phyloP scores from a whole-genome alignment of 2,888 invertebrate species.

The Artemia sinica region DNA sequence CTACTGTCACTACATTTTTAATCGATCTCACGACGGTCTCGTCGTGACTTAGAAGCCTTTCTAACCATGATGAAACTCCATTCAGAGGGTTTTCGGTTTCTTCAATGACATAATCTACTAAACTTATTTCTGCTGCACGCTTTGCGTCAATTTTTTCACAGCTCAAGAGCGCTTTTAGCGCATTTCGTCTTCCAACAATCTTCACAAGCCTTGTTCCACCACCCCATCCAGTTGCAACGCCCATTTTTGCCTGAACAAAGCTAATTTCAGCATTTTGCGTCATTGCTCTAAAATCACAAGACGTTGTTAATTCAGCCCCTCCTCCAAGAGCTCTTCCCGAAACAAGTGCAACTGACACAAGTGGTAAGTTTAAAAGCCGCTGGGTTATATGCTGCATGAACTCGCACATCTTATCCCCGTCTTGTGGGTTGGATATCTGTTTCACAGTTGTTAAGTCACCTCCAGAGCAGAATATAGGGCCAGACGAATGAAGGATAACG shows the following conservation, averaged over 20 bases:
- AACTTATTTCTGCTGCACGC: slow-evolving; percentile 32
- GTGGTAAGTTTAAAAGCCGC: slow-evolving; percentile 33
- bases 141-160: slow-evolving; percentile 29
- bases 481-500: slow-evolving; percentile 34
- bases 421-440: slow-evolving; percentile 29
- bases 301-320: slow-evolving; percentile 37
- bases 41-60: slow-evolving; percentile 25
- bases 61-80: slow-evolving; percentile 23
- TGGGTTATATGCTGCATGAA: slow-evolving; percentile 35
- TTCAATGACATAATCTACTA: slow-evolving; percentile 32
- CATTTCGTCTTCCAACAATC: slow-evolving; percentile 32
- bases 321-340: slow-evolving; percentile 38
- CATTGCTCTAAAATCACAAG: slow-evolving; percentile 37
- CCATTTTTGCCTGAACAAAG: slow-evolving; percentile 37
- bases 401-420: slow-evolving; percentile 33
- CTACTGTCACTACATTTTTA: slow-evolving; percentile 29
- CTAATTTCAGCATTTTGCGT: slow-evolving; percentile 31
- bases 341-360: slow-evolving; percentile 36
- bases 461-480: slow-evolving; percentile 38
- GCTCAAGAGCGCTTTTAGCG: slow-evolving; percentile 33
- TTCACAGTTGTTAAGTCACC: slow-evolving; percentile 35
- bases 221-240: slow-evolving; percentile 38
- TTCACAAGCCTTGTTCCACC: slow-evolving; percentile 34
- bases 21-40: slow-evolving; percentile 28
- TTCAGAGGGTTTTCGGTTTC: slow-evolving; percentile 25